Percentiles rank a stretch among this genome's conserved stretches.
Conservation (phyloP, 2,888 invertebrate species). For the Zaprionus lineosus region DNA sequence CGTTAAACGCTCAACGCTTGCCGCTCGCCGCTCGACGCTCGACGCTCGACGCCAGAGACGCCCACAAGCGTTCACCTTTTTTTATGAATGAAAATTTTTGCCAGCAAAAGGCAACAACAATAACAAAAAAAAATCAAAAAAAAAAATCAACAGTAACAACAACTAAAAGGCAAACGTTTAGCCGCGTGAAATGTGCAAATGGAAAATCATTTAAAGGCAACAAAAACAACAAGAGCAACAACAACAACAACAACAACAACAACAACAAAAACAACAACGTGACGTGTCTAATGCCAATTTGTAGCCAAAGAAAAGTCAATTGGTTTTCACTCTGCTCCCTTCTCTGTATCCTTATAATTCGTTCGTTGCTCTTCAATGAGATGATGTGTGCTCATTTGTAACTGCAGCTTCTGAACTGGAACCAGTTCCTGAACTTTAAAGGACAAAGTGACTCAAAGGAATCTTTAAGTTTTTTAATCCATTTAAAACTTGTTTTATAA, state of each 20-base stretch:
- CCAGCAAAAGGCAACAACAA: constrained; percentile 44
- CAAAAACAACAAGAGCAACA: constrained; percentile 29
- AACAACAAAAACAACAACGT: constrained; percentile 11
- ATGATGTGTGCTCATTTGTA: too few relatives aligned
- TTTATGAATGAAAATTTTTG: constrained; percentile 70
- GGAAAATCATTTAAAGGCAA: constrained; percentile 72
- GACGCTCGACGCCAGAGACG: constrained; percentile 33
- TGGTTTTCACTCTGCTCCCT: constrained; percentile 1
- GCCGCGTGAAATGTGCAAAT: constrained; percentile 73
- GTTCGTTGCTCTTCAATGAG: too few relatives aligned
- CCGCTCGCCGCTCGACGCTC: constrained; percentile 26
- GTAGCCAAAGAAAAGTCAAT: constrained; percentile 55
- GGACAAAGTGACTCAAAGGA: too few relatives aligned
- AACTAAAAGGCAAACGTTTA: constrained; percentile 47
- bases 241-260: constrained; percentile 8
- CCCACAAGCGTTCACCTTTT: constrained; percentile 68
- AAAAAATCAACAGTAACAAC: constrained; percentile 27
- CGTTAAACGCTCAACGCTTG: constrained; percentile 30
- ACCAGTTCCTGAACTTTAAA: constrained; percentile 14
- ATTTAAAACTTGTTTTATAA: too few relatives aligned
- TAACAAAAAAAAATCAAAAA: constrained; percentile 21
- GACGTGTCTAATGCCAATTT: constrained; percentile 34
- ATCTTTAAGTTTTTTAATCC: too few relatives aligned
- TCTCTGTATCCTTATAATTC: background rate
- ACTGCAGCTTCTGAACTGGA: background rate